Evolutionary conservation across 2,113 vertebrate genomes (phyloP).

Genomic region (Alexandromys fortis): DNA sequence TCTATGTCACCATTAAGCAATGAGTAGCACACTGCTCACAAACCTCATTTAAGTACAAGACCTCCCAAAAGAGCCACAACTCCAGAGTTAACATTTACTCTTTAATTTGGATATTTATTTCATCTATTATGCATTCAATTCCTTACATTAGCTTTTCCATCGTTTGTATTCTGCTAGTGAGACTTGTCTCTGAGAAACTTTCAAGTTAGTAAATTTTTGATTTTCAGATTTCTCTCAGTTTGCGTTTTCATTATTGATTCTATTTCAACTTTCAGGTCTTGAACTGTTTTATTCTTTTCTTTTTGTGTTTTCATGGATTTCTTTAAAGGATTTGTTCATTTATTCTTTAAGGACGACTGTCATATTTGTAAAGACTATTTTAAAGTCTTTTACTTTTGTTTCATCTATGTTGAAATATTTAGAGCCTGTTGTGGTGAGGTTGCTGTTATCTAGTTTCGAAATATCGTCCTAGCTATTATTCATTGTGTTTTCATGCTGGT

Average conservation of each 20-base stretch:
- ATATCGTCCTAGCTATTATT: neutral
- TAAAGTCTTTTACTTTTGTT: neutral
- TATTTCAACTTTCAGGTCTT: neutral
- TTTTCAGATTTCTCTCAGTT: neutral
- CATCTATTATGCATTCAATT: neutral
- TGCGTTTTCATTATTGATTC: neutral
- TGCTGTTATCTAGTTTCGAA: neutral
- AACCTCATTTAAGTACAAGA: no score
- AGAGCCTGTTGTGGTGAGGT: neutral
- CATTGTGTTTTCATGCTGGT: neutral
- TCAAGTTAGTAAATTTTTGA: neutral
- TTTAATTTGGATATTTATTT: neutral
- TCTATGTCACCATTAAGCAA: no score
- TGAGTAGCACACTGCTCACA: no score
- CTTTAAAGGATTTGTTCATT: neutral
- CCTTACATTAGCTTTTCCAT: neutral
- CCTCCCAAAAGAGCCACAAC: no score
- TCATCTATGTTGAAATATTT: neutral
- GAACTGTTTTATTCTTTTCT: neutral
- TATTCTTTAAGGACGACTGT: no score
- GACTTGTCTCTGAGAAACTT: neutral
- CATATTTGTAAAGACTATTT: neutral
- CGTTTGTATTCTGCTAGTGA: neutral
- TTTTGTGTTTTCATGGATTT: neutral
- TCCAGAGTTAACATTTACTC: neutral